Evolutionary conservation across 2,888 invertebrate genomes (phyloP), one percentile per base, ranked within the genome.

Genomic region (Lasioglossum pauxillum): DNA sequence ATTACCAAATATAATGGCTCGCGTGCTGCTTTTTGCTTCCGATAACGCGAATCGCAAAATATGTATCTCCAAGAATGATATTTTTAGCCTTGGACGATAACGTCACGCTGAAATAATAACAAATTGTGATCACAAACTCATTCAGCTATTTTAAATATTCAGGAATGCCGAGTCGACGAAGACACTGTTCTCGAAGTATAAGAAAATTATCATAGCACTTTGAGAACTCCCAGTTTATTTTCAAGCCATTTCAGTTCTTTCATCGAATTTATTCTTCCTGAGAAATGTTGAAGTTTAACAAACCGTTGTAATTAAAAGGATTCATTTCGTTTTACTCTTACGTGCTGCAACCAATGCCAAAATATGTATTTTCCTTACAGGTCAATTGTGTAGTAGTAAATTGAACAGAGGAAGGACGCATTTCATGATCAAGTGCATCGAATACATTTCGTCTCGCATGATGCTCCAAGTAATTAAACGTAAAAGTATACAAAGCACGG

Each of bases 401-500:
- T 53, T 49, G 14, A 49, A 49, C 16, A 8, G 49, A 23, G 2
- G 5, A 53, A 23, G 49, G 49, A 23, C 23, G 53, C 23, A 10
- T 53, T 23, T 23, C 23, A 23, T 23, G 60, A 14, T 27, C 80
- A 82, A 80, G 82, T 80, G 88, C 44, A 78, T 74, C 67, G 31
- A 57, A 53, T 83, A 71, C 38, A 69, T 78, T 31, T 38, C 72
- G 64, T 10, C 3, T 53, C 2, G 79, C 57, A 14, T 27, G 19
- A 41, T 72, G 38, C 41, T n/a, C 35, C 49, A 60, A 71, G n/a
- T 67, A 31, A 72, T 80, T 79, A 75, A 80, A 60, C 74, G 85
- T 88, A 80, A 89, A 89, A 91, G 90, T 87, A 88, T 89, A 89
- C 86, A 87, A 89, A 89, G 85, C 83, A 84, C 78, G 12, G 74